Percentiles rank a stretch among this genome's conserved stretches.
Conservation (phyloP, 2,888 invertebrate genomes). For the Alentia gelatinosa region DNA sequence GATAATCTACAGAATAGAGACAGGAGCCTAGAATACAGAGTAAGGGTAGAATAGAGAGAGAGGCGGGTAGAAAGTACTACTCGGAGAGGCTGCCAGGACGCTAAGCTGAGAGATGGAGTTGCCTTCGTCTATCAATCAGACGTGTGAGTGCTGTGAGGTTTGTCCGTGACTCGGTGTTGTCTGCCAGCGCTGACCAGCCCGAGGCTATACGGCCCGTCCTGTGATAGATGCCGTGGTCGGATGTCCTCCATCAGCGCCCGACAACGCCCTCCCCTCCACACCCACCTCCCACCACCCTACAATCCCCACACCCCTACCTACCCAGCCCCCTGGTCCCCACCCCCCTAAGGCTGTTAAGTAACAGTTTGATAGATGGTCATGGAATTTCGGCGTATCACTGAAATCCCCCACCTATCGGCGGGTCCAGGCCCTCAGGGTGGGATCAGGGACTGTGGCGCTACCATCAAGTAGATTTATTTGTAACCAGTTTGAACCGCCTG, state of each 20-base stretch:
- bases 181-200: no score
- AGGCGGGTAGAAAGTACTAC: no score
- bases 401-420: background rate
- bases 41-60: no score
- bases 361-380: slow-evolving; percentile 10
- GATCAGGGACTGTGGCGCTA: background rate
- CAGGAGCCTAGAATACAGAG: no score
- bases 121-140: background rate
- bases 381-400: slow-evolving; percentile 3
- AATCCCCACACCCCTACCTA: background rate
- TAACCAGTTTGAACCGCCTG: background rate
- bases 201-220: background rate
- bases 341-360: slow-evolving; percentile 22
- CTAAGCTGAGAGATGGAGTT: no score
- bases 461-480: slow-evolving; percentile 21
- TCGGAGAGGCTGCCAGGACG: no score
- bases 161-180: background rate
- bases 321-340: background rate
- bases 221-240: background rate
- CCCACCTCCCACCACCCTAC: background rate
- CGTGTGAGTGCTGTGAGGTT: background rate
- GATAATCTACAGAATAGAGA: no score
- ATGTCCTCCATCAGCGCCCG: background rate
- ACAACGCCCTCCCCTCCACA: no score
- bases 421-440: background rate